phyloP scores from a whole-genome alignment of 1,140 invertebrate genomes.

The Atopsyche davidsoni region DNA sequence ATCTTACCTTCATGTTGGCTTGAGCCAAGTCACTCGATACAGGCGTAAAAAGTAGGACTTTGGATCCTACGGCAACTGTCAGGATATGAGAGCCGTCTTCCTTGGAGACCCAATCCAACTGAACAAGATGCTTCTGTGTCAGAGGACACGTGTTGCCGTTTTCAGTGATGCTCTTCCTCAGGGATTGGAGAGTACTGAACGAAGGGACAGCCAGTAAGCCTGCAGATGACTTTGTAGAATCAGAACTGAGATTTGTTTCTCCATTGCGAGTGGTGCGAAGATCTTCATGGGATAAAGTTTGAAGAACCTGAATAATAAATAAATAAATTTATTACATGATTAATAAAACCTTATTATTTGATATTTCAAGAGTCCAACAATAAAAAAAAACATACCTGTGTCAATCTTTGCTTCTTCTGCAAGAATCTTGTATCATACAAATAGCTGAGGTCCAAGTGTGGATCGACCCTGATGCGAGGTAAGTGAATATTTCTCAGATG shows the following conservation, averaged over 20 bases:
- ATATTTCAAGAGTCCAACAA: slow-evolving; percentile 14
- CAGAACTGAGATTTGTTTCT: slow-evolving; percentile 37
- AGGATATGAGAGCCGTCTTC: slow-evolving; percentile 98
- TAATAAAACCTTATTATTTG: slow-evolving; percentile 14
- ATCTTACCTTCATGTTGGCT: slow-evolving; percentile 71
- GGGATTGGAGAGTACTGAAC: slow-evolving; percentile 84
- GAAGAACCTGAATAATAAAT: slow-evolving; percentile 48
- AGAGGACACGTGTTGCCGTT: slow-evolving; percentile 84
- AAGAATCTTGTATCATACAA: slow-evolving; percentile 75
- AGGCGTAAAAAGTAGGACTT: slow-evolving; percentile 78
- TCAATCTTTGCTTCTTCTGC: slow-evolving; percentile 69
- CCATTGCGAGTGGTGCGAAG: slow-evolving; percentile 50
- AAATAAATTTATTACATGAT: slow-evolving; percentile 7
- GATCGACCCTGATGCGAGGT: slow-evolving; percentile 72
- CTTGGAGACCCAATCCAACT: slow-evolving; percentile 97
- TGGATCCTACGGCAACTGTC: slow-evolving; percentile 92
- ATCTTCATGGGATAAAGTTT: slow-evolving; percentile 58
- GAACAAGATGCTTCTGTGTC: slow-evolving; percentile 83
- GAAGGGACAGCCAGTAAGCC: slow-evolving; percentile 83
- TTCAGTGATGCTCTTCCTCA: slow-evolving; percentile 83
- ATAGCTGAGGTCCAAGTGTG: slow-evolving; percentile 76
- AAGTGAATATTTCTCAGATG: slow-evolving; percentile 83
- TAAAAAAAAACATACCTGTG: slow-evolving; percentile 49
- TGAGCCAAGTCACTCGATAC: slow-evolving; percentile 86
- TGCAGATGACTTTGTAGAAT: slow-evolving; percentile 45